Conservation (phyloP, 2,888 invertebrate genomes). For the Nomada goodeniana region DNA sequence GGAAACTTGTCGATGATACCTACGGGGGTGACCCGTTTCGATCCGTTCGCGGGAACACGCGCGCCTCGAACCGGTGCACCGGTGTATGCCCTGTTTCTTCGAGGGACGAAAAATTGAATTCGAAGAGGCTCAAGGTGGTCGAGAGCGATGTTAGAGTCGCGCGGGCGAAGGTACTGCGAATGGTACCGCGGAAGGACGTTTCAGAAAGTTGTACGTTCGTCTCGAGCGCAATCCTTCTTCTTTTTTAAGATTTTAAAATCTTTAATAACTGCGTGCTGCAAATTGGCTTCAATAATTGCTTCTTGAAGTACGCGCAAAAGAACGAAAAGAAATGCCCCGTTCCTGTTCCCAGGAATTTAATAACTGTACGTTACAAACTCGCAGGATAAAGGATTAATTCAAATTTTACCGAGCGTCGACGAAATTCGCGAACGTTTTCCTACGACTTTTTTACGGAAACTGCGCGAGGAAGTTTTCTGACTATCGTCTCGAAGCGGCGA, state of each 20-base stretch:
- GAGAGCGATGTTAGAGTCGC: background rate
- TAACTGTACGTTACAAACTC: background rate
- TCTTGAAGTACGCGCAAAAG: too few relatives aligned
- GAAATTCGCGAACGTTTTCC: too few relatives aligned
- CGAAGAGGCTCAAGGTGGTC: constrained; percentile 4
- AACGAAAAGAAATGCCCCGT: background rate
- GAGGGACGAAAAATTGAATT: background rate
- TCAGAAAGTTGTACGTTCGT: background rate
- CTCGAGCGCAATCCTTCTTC: background rate
- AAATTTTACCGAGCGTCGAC: background rate
- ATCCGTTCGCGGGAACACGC: background rate
- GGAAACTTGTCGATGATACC: constrained; percentile 4
- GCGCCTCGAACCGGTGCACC: background rate
- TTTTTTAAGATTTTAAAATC: background rate
- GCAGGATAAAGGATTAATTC: background rate
- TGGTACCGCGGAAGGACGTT: background rate
- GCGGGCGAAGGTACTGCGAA: background rate
- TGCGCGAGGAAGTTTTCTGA: too few relatives aligned
- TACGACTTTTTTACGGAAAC: too few relatives aligned
- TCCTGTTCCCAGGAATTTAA: background rate
- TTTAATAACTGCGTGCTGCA: background rate
- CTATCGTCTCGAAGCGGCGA: too few relatives aligned
- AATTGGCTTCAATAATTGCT: background rate
- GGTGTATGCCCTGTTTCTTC: background rate
- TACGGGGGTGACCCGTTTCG: background rate